phyloP scores from a whole-genome alignment of 2,888 invertebrate species.

The Dysmachus trigonus region DNA sequence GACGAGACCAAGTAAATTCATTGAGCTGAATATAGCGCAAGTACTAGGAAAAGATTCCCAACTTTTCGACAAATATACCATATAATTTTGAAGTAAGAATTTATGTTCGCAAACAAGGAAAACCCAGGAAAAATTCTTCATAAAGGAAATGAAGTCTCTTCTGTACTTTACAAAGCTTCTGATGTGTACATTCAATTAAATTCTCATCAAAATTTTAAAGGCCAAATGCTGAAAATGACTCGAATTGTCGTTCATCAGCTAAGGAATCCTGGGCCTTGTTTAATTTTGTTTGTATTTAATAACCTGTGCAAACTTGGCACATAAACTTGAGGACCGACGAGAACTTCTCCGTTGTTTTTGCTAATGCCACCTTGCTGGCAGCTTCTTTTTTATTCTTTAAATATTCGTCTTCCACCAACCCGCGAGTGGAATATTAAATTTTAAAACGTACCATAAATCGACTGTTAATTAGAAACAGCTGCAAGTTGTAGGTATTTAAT shows the following conservation, averaged over 20 bases:
- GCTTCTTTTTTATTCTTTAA: neutral
- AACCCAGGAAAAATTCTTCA: neutral
- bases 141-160: neutral
- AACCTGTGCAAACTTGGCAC: conserved; percentile 4
- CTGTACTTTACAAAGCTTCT: neutral
- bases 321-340: neutral
- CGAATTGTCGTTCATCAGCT: neutral
- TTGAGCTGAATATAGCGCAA: neutral
- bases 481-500: neutral
- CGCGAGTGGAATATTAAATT: neutral
- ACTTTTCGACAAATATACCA: neutral
- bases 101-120: neutral
- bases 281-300: conserved; percentile 9
- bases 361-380: neutral
- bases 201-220: neutral
- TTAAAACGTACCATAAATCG: neutral
- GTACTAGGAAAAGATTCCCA: neutral
- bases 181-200: neutral
- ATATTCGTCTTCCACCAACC: no score
- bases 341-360: neutral
- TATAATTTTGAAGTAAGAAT: neutral
- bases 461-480: neutral
- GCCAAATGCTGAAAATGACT: neutral
- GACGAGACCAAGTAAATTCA: neutral
- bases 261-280: neutral